These are phyloP conservation scores for Galerucella pusilla DNA, from an alignment of 2,888 invertebrate species.

Conservation along the genomic window DNA sequence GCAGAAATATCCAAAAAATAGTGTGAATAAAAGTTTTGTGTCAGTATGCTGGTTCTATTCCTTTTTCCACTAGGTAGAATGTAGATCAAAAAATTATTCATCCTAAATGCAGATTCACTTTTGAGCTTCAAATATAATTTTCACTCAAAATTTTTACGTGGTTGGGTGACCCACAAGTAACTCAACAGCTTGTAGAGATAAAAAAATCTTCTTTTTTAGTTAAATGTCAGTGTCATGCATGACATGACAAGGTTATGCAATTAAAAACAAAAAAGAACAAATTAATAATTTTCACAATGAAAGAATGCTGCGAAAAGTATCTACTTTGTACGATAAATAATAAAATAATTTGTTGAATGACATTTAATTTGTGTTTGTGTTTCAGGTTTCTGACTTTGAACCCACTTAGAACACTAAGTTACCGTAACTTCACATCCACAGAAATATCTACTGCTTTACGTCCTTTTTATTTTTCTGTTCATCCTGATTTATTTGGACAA, in stretches of 20 bases:
- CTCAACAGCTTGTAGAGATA: too few relatives aligned
- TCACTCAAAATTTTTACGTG: too few relatives aligned
- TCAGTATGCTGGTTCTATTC: too few relatives aligned
- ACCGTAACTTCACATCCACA: conserved; percentile 83
- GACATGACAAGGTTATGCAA: too few relatives aligned
- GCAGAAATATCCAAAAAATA: neutral
- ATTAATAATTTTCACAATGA: conserved; percentile 11
- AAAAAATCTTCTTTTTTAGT: too few relatives aligned
- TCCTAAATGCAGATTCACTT: too few relatives aligned
- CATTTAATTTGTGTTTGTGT: conserved; percentile 12
- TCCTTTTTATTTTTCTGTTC: conserved; percentile 95
- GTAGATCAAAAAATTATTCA: too few relatives aligned
- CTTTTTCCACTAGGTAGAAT: too few relatives aligned
- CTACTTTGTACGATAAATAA: conserved; percentile 40
- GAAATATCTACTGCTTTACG: conserved; percentile 91
- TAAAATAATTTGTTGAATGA: neutral
- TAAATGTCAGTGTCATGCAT: too few relatives aligned
- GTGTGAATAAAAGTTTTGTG: too few relatives aligned
- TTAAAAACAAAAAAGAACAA: neutral
- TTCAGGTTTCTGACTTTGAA: conserved; percentile 21
- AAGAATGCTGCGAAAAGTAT: conserved; percentile 44
- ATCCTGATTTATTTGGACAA: conserved; percentile 94
- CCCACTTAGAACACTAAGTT: conserved; percentile 23
- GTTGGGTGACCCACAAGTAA: too few relatives aligned
- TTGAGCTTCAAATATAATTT: too few relatives aligned